These are phyloP conservation scores for Rhopalosiphum nymphaeae DNA, from an alignment of 2,888 invertebrate genomes.

Conservation along the genomic window DNA sequence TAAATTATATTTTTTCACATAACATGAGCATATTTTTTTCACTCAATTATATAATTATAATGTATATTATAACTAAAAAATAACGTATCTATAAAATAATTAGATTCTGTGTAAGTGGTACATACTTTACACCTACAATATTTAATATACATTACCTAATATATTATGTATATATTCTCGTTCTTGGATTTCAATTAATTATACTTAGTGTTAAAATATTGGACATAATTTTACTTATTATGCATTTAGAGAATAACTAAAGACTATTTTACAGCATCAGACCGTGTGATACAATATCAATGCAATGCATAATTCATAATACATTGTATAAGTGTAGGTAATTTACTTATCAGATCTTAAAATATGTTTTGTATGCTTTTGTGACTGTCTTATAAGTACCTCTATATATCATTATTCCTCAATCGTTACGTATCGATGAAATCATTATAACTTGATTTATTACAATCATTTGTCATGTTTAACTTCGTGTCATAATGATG, in stretches of 20 bases:
- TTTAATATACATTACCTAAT: neutral
- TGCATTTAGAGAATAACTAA: neutral
- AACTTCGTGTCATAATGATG: constrained; percentile 30
- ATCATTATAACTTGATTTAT: constrained; percentile 59
- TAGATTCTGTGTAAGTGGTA: neutral
- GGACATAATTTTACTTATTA: neutral
- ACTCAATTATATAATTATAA: neutral
- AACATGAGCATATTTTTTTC: neutral
- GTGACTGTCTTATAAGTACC: neutral
- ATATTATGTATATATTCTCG: neutral
- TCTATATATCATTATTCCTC: constrained; percentile 28
- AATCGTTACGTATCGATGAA: constrained; percentile 49
- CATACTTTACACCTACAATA: neutral
- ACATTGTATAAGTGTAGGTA: neutral
- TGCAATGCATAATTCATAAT: neutral
- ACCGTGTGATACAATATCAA: neutral
- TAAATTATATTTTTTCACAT: neutral
- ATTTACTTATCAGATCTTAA: constrained; percentile 41
- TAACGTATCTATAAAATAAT: neutral
- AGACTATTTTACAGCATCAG: neutral
- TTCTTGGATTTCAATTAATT: neutral
- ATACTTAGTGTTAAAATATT: neutral
- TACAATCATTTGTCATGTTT: constrained; percentile 52
- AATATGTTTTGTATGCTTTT: constrained; percentile 10
- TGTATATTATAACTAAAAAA: neutral